Evolutionary conservation across 2,797 vertebrate genomes (phyloP).

Genomic region (Myotis pilosus): DNA sequence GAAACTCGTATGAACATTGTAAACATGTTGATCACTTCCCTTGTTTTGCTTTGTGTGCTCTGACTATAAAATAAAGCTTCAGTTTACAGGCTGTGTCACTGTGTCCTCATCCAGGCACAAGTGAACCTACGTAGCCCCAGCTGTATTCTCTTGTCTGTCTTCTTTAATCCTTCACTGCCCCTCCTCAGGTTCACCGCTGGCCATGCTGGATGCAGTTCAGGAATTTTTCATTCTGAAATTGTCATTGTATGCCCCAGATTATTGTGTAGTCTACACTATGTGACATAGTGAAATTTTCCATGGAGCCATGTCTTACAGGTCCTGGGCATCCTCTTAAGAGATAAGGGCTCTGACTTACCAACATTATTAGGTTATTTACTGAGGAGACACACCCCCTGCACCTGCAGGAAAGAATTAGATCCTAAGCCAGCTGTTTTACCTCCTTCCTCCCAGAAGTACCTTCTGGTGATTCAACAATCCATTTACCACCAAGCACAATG

Average conservation of each 20-base stretch:
- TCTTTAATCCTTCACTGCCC: no score
- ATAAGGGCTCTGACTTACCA: not conserved
- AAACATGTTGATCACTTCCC: no score
- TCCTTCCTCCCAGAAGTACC: not conserved
- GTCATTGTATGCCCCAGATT: not conserved
- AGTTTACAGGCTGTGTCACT: no score
- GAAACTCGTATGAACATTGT: no score
- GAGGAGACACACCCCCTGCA: not conserved
- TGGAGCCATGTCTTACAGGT: not conserved
- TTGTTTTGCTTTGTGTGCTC: no score
- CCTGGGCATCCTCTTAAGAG: not conserved
- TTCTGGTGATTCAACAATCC: not conserved
- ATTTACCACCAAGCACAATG: not conserved
- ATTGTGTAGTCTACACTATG: not conserved
- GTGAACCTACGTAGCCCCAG: no score
- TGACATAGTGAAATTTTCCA: not conserved
- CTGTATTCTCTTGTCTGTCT: no score
- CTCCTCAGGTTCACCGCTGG: no score
- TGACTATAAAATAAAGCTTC: no score
- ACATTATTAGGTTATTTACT: not conserved
- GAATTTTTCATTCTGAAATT: not conserved
- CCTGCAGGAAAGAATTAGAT: not conserved
- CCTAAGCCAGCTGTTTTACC: not conserved
- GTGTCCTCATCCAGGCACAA: no score
- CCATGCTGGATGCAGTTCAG: no score